A percentile compares a stretch with the other conserved stretches of the same genome.
These are phyloP conservation scores for Psophia crepitans DNA, from an alignment of 2,113 vertebrate genomes.

Conservation along the genomic window DNA sequence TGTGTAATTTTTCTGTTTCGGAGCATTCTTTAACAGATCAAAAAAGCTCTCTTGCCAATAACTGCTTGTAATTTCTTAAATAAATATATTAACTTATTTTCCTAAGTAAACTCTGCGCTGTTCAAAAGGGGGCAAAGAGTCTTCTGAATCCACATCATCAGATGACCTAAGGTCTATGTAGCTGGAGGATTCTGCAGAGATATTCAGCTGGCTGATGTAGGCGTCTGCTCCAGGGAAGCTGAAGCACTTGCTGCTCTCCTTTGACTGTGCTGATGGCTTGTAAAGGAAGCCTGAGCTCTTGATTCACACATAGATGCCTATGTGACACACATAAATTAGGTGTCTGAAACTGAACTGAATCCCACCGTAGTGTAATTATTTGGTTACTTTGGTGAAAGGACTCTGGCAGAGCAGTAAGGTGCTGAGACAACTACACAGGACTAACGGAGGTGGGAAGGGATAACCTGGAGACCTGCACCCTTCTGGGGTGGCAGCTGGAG, in stretches of 20 bases:
- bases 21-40: not conserved
- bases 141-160: not conserved
- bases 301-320: not conserved
- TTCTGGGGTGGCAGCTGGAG: not conserved
- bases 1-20: not conserved
- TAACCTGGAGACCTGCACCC: not conserved
- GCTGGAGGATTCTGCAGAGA: not conserved
- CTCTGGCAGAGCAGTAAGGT: not conserved
- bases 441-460: not conserved
- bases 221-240: not conserved
- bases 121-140: not conserved
- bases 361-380: no score
- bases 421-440: not conserved
- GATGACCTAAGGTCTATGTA: not conserved
- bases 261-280: not conserved
- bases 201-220: not conserved
- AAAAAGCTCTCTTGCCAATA: not conserved
- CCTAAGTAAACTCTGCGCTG: not conserved
- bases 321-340: fast-evolving
- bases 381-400: not conserved
- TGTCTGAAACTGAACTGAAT: not conserved
- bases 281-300: not conserved
- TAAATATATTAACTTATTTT: not conserved
- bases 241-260: not conserved
- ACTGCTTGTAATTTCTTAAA: constrained; percentile 1